Base-by-base conservation (phyloP, 2,888 invertebrate genomes). In the Campaea margaritaria region DNA sequence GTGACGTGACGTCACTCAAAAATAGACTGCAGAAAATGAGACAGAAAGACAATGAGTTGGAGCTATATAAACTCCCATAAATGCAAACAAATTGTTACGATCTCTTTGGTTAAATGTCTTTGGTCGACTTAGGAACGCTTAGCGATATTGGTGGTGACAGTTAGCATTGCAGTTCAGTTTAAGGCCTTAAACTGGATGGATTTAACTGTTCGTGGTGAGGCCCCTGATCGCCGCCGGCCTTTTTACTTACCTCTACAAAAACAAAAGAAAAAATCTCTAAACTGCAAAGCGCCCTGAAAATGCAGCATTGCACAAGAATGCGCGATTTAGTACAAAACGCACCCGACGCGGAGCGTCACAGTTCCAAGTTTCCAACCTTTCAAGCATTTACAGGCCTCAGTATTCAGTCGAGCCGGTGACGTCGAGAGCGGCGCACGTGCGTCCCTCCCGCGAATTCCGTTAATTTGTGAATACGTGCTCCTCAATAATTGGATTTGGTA, bases 401-500 rank as follows among this genome's bases (percentile, higher is more conserved):
- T 12, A 44, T 16, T 66, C 67, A 71, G 71, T 71, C 53, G 55
- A 21, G 51, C 46, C 46, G 21, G 46, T 50, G 65, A 47, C 56
- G 59, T 56, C 45, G 50, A 13, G 34, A 12, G 15, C 41, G 8
- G 8, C 62, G 64, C 65, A 66, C 62, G 71, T 56, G 49, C 52
- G 55, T 38, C 41, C 11, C 51, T 31, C 49, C 14, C 43, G 39
- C 16, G 9, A 12, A 14, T 13, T 2, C 42, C 44, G 39, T 50
- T 54, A 59, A 54, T 54, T 59, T 49, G 39, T 57, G 46, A 58
- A 50, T 62, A 61, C 66, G 63, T 68, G 64, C 49, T 50, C 55
- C 57, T 46, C 59, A 46, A 57, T 58, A 61, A 70, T 67, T 67
- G 63, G 62, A 68, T 67, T 49, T 50, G 58, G 59, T 55, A 56